phyloP scores from a whole-genome alignment of 2,113 vertebrate genomes.

The Anthoscopus minutus region DNA sequence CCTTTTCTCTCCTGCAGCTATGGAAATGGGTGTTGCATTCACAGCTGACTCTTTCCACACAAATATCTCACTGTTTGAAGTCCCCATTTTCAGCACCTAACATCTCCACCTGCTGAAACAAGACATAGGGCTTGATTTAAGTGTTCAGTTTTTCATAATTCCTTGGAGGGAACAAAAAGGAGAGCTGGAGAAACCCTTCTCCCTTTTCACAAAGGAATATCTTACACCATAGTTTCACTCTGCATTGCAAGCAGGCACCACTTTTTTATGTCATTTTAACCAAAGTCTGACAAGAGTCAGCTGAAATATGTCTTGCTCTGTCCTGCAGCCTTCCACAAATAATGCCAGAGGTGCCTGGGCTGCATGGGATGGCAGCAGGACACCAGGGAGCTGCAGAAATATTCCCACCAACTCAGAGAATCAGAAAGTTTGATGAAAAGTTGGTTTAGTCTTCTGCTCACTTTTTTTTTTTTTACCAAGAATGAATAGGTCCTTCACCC shows the following conservation, averaged over 20 bases:
- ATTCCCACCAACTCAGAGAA: not conserved
- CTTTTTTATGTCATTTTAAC: not conserved
- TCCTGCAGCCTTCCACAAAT: not conserved
- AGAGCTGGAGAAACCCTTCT: not conserved
- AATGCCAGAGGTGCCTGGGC: not conserved
- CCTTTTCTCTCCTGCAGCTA: not conserved
- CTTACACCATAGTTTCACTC: not conserved
- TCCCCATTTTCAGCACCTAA: not conserved
- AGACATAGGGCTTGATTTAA: not conserved
- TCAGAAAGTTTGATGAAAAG: not conserved
- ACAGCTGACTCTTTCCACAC: not conserved
- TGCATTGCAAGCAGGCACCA: not conserved
- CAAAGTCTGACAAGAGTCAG: not conserved
- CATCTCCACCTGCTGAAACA: not conserved
- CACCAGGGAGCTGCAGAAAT: not conserved
- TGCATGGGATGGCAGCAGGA: rapidly evolving
- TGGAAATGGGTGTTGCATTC: not conserved
- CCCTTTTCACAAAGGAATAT: not conserved
- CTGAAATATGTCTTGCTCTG: not conserved
- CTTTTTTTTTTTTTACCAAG: not conserved
- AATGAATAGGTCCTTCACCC: not conserved
- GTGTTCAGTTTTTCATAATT: not conserved
- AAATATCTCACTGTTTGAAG: not conserved
- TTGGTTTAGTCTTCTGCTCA: not conserved
- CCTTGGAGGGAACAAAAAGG: not conserved